Evolutionary conservation across 2,888 invertebrate genomes (phyloP).

Genomic region (Meganola albula): DNA sequence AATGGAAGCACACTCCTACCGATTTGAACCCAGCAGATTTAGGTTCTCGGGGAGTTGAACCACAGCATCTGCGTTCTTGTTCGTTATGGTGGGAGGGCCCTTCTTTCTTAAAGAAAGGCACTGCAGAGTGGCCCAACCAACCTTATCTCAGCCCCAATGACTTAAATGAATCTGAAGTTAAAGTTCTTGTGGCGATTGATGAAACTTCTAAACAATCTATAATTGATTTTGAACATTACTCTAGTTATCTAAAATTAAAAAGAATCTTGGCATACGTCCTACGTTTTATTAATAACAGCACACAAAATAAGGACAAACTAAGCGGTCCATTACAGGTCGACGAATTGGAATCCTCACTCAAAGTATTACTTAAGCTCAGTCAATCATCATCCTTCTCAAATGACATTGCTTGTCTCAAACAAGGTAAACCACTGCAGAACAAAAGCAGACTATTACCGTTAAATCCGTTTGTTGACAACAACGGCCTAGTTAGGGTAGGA

Average conservation of each 20-base stretch:
- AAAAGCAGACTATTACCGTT: constrained; percentile 1
- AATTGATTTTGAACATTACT: not conserved
- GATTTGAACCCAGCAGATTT: constrained; percentile 4
- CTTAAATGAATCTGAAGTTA: not conserved
- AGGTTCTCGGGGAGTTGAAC: constrained; percentile 4
- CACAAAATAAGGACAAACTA: not conserved
- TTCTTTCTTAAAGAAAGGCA: not conserved
- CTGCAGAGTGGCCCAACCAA: not conserved
- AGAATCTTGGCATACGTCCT: not conserved
- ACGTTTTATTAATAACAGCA: not conserved
- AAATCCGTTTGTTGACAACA: constrained; percentile 2
- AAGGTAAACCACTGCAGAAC: not conserved
- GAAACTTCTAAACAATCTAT: not conserved
- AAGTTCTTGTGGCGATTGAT: not conserved
- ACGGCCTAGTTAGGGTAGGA: constrained; percentile 2
- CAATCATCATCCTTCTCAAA: not conserved
- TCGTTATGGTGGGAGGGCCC: constrained; percentile 1
- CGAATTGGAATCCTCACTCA: not conserved
- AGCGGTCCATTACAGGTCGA: not conserved
- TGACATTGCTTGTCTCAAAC: not conserved
- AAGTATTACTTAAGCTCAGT: not conserved
- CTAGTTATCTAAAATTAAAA: not conserved
- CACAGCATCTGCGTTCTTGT: not conserved
- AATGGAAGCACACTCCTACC: constrained; percentile 3
- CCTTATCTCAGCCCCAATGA: not conserved